A percentile compares a stretch with the other conserved stretches of the same genome.
Conservation (phyloP, 2,888 invertebrate genomes). For the Standfussiana lucernea region DNA sequence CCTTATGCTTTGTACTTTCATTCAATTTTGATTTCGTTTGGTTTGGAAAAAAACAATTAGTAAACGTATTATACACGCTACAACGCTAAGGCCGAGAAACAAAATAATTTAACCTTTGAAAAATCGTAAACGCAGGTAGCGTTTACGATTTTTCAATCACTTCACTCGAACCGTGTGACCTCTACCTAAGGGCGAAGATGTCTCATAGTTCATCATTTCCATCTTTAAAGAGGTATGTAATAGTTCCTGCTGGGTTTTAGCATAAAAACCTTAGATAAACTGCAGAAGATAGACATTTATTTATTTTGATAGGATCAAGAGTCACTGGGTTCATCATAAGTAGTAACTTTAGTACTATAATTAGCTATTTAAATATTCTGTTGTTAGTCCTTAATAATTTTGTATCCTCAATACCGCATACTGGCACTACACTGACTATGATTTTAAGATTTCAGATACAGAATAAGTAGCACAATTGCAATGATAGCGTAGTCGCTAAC, state of each 20-base stretch:
- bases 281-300: slow-evolving; percentile 15
- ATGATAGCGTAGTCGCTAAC: background rate
- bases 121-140: background rate
- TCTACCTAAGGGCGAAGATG: slow-evolving; percentile 21
- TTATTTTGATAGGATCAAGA: slow-evolving; percentile 14
- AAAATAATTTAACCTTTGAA: background rate
- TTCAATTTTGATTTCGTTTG: too few species aligned
- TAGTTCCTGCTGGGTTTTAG: slow-evolving; percentile 36
- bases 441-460: background rate
- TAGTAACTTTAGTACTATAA: slow-evolving; percentile 7
- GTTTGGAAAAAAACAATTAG: too few species aligned
- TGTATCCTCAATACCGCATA: background rate
- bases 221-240: slow-evolving; percentile 46
- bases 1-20: too few species aligned
- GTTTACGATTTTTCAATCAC: too few species aligned
- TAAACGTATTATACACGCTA: too few species aligned
- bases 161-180: slow-evolving; percentile 13
- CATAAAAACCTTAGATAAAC: slow-evolving; percentile 42
- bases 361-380: background rate
- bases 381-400: background rate
- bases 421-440: background rate
- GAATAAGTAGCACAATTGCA: background rate
- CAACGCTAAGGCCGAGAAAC: too few species aligned
- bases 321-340: slow-evolving; percentile 7
- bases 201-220: slow-evolving; percentile 29